Percentiles rank a stretch among this genome's conserved stretches.
Evolutionary conservation across 2,797 vertebrate species (phyloP).

Genomic region (Onychomys torridus): DNA sequence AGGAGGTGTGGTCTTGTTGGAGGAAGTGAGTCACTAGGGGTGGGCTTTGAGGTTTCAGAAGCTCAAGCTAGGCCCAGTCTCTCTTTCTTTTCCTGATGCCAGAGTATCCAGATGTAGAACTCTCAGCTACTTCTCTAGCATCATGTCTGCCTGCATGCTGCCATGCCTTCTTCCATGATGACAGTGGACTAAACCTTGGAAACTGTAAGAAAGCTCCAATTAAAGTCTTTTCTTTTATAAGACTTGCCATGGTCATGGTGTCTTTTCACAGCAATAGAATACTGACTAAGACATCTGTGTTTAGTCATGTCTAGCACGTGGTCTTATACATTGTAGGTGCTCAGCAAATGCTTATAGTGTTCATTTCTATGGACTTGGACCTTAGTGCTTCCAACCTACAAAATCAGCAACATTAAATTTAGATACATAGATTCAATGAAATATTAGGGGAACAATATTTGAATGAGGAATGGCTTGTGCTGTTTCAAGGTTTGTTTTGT

Average conservation of each 20-base stretch:
- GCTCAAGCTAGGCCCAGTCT: neutral
- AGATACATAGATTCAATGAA: neutral
- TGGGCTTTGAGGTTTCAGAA: neutral
- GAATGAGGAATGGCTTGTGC: neutral
- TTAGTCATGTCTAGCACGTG: neutral
- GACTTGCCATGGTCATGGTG: too few relatives aligned
- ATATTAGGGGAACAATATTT: neutral
- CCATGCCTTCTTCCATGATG: too few relatives aligned
- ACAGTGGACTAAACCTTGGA: neutral
- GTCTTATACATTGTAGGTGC: neutral
- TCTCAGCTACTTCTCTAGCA: neutral
- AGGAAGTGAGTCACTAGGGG: neutral
- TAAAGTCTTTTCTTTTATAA: neutral
- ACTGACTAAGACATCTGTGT: neutral
- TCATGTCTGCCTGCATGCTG: neutral
- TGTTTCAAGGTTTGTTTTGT: neutral
- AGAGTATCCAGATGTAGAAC: neutral
- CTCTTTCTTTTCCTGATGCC: too few relatives aligned
- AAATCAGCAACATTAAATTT: neutral
- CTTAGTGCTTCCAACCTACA: neutral
- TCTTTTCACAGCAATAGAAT: neutral
- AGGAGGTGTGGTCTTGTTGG: neutral
- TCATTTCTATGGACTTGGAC: neutral
- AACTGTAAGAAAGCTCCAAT: neutral
- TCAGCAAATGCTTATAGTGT: neutral